Evolutionary conservation across 2,113 vertebrate genomes (phyloP).

Genomic region (Callipepla squamata): DNA sequence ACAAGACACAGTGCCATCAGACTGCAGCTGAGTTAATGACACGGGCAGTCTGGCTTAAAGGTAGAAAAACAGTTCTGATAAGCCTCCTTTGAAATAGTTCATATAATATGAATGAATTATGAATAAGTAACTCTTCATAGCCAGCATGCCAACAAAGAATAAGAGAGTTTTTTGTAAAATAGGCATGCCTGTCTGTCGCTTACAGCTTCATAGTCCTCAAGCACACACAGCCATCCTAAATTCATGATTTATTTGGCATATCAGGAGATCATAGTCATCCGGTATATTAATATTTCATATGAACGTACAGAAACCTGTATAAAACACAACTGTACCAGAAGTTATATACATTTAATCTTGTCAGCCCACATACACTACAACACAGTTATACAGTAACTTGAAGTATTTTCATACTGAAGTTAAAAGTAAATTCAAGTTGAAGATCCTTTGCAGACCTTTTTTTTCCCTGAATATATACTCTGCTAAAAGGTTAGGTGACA

Average conservation of each 20-base stretch:
- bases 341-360: rapidly evolving
- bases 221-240: not conserved
- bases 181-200: not conserved
- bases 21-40: not conserved
- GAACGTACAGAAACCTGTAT: not conserved
- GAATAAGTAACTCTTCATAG: not conserved
- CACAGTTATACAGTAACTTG: not conserved
- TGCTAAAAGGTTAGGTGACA: not conserved
- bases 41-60: not conserved
- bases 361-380: not conserved
- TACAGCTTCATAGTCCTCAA: not conserved
- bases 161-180: not conserved
- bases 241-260: no score
- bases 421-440: not conserved
- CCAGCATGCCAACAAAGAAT: not conserved
- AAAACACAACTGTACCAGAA: not conserved
- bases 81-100: not conserved
- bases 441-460: not conserved
- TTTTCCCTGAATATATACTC: not conserved
- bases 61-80: not conserved
- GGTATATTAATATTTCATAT: not conserved
- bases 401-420: not conserved
- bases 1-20: not conserved
- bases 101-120: not conserved
- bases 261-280: not conserved